Evolutionary conservation across 1,140 invertebrate genomes (phyloP), one percentile per base, ranked within the genome.

Genomic region (Solenopsis invicta): DNA sequence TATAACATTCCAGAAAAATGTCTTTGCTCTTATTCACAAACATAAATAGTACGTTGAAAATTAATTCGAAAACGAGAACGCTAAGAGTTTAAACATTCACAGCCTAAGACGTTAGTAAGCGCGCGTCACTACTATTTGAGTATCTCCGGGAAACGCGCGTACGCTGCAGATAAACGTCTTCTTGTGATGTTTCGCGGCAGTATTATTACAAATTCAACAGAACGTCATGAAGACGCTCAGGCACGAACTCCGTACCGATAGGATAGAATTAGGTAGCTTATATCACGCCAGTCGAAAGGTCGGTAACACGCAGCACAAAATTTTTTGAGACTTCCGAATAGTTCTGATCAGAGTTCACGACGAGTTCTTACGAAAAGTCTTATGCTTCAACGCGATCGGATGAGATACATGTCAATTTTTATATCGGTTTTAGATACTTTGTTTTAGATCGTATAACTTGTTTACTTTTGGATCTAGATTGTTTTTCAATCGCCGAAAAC

Each of bases 131-230:
- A 29, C 5, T 62, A 62, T 77, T 77, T 29, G 41, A 77, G 10
- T 8, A 50, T 34, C 16, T 78, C 16, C 24, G 29, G 64, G 61
- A 78, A 62, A 54, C 21, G 18, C 29, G 29, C 12, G 48, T 13
- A 21, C 41, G 8, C 45, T 5, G 4, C 18, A 54, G 48, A 80
- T 45, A 45, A 62, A 24, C 48, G 34, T 80, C 48, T 67, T 67
- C 29, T 24, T 48, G 61, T 9, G 62, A 80, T 41, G 13, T 34
- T 54, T 67, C 29, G 77, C 29, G n/a, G 56, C 56, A 34, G 45
- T 37, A 13, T 67, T 41, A 69, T 54, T 69, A 80, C 77, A 50
- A 66, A 80, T 67, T 67, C 29, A 66, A 50, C 45, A 34, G 48
- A 80, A 80, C 41, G 48, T 69, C 62, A 56, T 18, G 77, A 67